Conservation (phyloP, 2,888 invertebrate genomes). For the Plebejus argus region DNA sequence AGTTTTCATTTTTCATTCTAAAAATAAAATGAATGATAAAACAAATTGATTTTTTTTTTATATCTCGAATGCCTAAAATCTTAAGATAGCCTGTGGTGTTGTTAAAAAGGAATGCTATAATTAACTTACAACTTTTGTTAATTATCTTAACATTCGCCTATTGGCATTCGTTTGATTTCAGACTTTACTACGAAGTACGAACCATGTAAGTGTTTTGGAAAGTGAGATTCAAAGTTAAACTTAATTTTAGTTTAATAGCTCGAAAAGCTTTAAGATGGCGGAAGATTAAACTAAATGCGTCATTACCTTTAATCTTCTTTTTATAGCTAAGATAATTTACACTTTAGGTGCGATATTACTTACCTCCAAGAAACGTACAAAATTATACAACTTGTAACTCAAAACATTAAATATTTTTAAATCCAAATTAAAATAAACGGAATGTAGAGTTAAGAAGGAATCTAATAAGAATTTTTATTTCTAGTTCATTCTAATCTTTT, state of each 20-base stretch:
- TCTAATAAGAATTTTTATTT: background rate
- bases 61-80: no score
- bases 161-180: background rate
- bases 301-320: conserved; percentile 15
- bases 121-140: background rate
- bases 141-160: background rate
- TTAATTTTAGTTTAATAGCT: background rate
- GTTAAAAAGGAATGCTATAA: background rate
- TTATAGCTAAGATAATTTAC: conserved; percentile 1
- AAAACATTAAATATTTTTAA: background rate
- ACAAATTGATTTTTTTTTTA: no score
- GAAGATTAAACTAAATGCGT: background rate
- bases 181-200: background rate
- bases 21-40: background rate
- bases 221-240: background rate
- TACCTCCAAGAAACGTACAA: background rate
- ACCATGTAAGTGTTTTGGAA: background rate
- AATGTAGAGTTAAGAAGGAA: background rate
- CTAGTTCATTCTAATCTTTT: no score
- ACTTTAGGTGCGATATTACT: background rate
- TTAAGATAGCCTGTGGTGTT: background rate
- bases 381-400: background rate
- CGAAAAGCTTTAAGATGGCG: conserved; percentile 5
- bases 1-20: background rate
- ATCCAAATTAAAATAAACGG: background rate